These are phyloP conservation scores for Tyria jacobaeae DNA, from an alignment of 2,888 invertebrate species.

Conservation along the genomic window DNA sequence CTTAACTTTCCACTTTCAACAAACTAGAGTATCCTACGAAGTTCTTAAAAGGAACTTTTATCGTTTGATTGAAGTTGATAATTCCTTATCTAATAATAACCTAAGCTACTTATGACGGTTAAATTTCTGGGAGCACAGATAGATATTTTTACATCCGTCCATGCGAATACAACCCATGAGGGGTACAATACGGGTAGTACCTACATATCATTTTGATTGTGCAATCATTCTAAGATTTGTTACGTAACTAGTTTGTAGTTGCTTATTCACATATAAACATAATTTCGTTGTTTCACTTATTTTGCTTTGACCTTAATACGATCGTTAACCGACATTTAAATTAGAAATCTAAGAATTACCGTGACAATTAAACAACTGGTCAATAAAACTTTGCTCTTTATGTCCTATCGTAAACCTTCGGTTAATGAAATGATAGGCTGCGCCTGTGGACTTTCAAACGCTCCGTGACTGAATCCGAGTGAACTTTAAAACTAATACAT, in stretches of 20 bases:
- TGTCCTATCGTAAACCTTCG: conserved; percentile 52
- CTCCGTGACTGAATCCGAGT: conserved; percentile 1
- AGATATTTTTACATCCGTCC: conserved; percentile 9
- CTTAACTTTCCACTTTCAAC: background rate
- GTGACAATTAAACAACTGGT: conserved; percentile 41
- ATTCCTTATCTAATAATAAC: too few species aligned
- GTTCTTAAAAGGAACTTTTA: background rate
- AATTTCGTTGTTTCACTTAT: conserved; percentile 30
- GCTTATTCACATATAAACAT: conserved; percentile 27
- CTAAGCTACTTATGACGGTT: background rate
- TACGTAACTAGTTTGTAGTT: conserved; percentile 20
- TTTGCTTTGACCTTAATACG: conserved; percentile 44
- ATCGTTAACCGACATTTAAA: conserved; percentile 40
- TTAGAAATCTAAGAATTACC: conserved; percentile 41
- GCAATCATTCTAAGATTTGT: conserved; percentile 34
- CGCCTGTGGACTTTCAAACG: conserved; percentile 41
- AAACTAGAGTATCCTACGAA: background rate
- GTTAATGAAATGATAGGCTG: conserved; percentile 30
- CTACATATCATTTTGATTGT: background rate
- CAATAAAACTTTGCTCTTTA: conserved; percentile 45
- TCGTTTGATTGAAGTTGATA: too few species aligned
- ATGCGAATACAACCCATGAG: background rate
- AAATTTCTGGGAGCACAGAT: background rate
- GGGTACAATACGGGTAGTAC: too few species aligned
- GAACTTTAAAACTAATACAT: conserved; percentile 2